phyloP scores from a whole-genome alignment of 2,888 invertebrate genomes.

The Cerastoderma edule region DNA sequence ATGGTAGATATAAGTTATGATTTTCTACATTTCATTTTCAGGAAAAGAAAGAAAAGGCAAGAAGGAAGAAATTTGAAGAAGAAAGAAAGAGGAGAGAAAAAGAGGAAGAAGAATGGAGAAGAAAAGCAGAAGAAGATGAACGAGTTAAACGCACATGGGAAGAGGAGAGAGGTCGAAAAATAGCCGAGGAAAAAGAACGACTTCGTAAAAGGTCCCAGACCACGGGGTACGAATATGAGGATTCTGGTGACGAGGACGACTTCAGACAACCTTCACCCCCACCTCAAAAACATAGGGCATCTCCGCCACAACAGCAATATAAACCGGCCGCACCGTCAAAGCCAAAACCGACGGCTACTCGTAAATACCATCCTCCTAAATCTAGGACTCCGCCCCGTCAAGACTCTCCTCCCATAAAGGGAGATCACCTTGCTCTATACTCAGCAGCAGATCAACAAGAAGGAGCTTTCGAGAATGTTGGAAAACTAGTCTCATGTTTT shows the following conservation, averaged over 20 bases:
- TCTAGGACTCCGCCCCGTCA: conserved; percentile 16
- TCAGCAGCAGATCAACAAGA: conserved; percentile 58
- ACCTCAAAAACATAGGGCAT: conserved; percentile 4
- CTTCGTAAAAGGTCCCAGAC: conserved; percentile 46
- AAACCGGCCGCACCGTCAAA: conserved; percentile 52
- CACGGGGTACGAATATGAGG: conserved; percentile 31
- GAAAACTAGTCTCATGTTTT: conserved; percentile 86
- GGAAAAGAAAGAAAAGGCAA: conserved; percentile 59
- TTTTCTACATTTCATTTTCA: too few species aligned
- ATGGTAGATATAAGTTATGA: too few species aligned
- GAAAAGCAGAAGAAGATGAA: conserved; percentile 43
- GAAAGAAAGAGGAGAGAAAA: conserved; percentile 52
- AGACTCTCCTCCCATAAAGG: conserved; percentile 21
- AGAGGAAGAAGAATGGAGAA: conserved; percentile 52
- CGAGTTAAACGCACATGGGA: conserved; percentile 31
- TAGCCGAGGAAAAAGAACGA: conserved; percentile 56
- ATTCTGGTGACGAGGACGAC: conserved; percentile 31
- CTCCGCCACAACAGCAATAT: background rate
- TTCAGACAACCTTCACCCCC: conserved; percentile 38
- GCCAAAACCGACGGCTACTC: conserved; percentile 49
- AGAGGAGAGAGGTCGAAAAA: conserved; percentile 54
- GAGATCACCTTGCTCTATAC: conserved; percentile 56
- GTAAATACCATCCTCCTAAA: conserved; percentile 37
- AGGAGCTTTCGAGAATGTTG: conserved; percentile 59
- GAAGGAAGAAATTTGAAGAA: conserved; percentile 48